A percentile compares a stretch with the other conserved stretches of the same genome.
Conservation (phyloP, 1,140 invertebrate genomes). For the Cyclargus thomasi region DNA sequence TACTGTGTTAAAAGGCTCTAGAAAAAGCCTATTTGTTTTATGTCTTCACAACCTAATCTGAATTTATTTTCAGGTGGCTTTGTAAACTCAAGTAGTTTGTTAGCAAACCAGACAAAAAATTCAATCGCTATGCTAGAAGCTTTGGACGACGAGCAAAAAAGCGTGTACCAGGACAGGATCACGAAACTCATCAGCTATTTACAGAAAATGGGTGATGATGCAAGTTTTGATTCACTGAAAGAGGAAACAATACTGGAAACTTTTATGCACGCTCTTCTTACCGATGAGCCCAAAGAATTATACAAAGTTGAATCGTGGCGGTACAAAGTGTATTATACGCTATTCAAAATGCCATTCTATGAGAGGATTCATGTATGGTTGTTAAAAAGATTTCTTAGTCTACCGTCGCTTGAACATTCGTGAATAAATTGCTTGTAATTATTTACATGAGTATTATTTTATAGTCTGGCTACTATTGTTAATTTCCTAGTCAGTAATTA, state of each 20-base stretch:
- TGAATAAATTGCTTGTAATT: background rate
- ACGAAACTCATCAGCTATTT: slow-evolving; percentile 47
- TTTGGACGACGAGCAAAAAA: slow-evolving; percentile 53
- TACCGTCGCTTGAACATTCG: slow-evolving; percentile 26
- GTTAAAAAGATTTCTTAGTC: slow-evolving; percentile 54
- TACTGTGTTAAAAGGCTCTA: too few species aligned
- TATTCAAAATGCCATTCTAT: slow-evolving; percentile 58
- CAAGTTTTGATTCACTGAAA: slow-evolving; percentile 48
- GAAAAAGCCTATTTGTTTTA: too few species aligned
- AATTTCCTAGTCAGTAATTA: too few species aligned
- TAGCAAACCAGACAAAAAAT: slow-evolving; percentile 38
- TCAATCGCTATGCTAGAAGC: slow-evolving; percentile 45
- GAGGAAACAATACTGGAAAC: slow-evolving; percentile 60
- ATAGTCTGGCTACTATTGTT: background rate
- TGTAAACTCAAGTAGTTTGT: slow-evolving; percentile 49
- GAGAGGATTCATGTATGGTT: slow-evolving; percentile 40
- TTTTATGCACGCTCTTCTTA: slow-evolving; percentile 48
- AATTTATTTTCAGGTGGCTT: slow-evolving; percentile 56
- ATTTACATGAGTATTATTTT: background rate
- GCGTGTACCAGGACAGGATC: slow-evolving; percentile 46
- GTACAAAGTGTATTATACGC: slow-evolving; percentile 61
- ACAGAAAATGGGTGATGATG: slow-evolving; percentile 31
- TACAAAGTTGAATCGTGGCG: slow-evolving; percentile 65
- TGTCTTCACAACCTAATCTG: background rate
- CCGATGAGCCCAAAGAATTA: slow-evolving; percentile 46